Evolutionary conservation across 2,888 invertebrate species (phyloP).

Genomic region (Ephialtes manifestator): DNA sequence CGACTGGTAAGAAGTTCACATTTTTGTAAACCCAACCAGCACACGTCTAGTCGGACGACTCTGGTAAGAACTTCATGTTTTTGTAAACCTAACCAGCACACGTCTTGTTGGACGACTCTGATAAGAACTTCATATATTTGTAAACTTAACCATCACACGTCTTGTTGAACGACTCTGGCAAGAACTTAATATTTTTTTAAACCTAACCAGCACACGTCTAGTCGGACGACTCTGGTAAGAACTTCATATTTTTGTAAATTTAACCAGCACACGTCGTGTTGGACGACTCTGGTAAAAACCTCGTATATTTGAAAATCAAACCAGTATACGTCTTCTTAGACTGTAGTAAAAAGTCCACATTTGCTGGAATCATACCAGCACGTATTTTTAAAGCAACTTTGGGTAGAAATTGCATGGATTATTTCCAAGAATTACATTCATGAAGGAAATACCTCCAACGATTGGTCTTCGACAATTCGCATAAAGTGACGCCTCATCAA

Average conservation of each 20-base stretch:
- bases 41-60: not conserved
- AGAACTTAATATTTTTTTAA: not conserved
- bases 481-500: slow-evolving; percentile 61
- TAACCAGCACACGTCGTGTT: not conserved
- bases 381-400: not conserved
- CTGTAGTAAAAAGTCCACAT: not conserved
- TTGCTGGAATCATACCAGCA: not conserved
- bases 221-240: too few species aligned
- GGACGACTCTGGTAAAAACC: not conserved
- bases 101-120: not conserved
- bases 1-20: not conserved
- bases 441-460: slow-evolving; percentile 54
- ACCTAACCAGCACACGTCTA: too few species aligned
- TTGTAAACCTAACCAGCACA: not conserved
- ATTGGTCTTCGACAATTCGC: slow-evolving; percentile 38
- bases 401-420: slow-evolving; percentile 10
- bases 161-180: not conserved
- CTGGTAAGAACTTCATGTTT: not conserved
- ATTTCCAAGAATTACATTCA: slow-evolving; percentile 44
- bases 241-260: not conserved
- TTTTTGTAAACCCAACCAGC: slow-evolving; percentile 2
- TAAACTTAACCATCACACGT: not conserved
- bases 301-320: not conserved
- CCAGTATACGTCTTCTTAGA: not conserved
- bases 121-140: not conserved